These are phyloP conservation scores for Cochlearius cochlearius DNA, from an alignment of 2,113 vertebrate species.

Conservation along the genomic window DNA sequence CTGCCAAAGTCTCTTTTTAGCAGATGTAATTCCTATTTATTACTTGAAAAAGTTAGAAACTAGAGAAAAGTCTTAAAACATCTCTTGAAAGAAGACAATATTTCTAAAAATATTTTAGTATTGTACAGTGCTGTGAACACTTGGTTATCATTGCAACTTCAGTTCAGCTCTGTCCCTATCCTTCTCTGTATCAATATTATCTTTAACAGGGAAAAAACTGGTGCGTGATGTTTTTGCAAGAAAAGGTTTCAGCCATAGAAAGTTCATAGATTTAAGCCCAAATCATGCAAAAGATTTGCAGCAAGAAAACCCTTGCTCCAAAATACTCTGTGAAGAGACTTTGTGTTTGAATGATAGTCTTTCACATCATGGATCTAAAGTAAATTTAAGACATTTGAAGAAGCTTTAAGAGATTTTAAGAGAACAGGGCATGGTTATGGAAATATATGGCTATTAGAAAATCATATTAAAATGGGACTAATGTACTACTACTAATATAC, in stretches of 20 bases:
- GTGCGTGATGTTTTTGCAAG: neutral
- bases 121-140: neutral
- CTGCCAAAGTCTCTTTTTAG: neutral
- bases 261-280: neutral
- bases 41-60: neutral
- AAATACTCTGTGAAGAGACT: neutral
- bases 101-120: neutral
- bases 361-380: neutral
- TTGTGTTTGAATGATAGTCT: neutral
- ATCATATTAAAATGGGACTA: neutral
- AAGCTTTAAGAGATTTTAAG: neutral
- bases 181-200: neutral
- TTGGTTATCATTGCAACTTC: neutral
- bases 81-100: neutral
- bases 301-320: neutral
- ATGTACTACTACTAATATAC: neutral
- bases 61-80: neutral
- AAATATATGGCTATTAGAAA: neutral
- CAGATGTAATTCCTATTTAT: neutral
- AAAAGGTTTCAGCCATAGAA: neutral
- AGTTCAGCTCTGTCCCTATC: neutral
- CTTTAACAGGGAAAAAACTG: neutral
- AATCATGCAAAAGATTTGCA: neutral
- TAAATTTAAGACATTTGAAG: neutral
- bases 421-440: neutral